These are phyloP conservation scores for Reinhardtius hippoglossoides DNA, from an alignment of 2,113 vertebrate species.

Conservation along the genomic window DNA sequence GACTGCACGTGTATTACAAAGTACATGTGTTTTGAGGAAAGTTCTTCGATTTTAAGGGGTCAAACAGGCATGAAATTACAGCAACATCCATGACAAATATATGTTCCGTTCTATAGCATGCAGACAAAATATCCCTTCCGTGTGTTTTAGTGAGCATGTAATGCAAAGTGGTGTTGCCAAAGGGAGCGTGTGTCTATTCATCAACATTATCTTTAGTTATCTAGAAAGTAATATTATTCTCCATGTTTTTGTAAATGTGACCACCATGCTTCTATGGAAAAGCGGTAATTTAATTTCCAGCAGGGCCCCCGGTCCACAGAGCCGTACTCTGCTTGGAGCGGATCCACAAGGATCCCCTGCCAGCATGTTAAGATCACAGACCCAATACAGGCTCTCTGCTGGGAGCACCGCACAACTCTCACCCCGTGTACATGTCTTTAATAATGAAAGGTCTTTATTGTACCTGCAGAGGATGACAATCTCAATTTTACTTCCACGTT, in stretches of 20 bases:
- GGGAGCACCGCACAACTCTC: slow-evolving; percentile 21
- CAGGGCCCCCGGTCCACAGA: slow-evolving; percentile 64
- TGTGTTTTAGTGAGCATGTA: slow-evolving; percentile 35
- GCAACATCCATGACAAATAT: slow-evolving; percentile 58
- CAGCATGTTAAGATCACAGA: slow-evolving; percentile 66
- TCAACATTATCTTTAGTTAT: slow-evolving; percentile 67
- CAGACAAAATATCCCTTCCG: slow-evolving; percentile 23
- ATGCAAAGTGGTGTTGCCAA: slow-evolving; percentile 43
- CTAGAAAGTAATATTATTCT: slow-evolving; percentile 66
- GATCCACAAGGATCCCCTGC: slow-evolving; percentile 66
- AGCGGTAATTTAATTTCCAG: slow-evolving; percentile 81
- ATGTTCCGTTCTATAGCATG: slow-evolving; percentile 40
- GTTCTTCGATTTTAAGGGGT: slow-evolving; percentile 38
- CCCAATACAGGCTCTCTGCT: slow-evolving; percentile 45
- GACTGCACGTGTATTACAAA: slow-evolving; percentile 49
- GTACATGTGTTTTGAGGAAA: slow-evolving; percentile 41
- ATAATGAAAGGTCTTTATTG: slow-evolving; percentile 27
- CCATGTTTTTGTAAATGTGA: slow-evolving; percentile 58
- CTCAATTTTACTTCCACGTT: slow-evolving; percentile 42
- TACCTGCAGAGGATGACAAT: slow-evolving; percentile 46
- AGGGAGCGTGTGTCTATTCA: slow-evolving; percentile 32
- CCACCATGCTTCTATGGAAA: slow-evolving; percentile 59
- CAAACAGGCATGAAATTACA: slow-evolving; percentile 52
- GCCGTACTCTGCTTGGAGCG: slow-evolving; percentile 59
- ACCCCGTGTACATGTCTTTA: slow-evolving; percentile 7